These are phyloP conservation scores for Tauraco hartlaubi DNA, from an alignment of 2,797 vertebrate species.

Conservation along the genomic window DNA sequence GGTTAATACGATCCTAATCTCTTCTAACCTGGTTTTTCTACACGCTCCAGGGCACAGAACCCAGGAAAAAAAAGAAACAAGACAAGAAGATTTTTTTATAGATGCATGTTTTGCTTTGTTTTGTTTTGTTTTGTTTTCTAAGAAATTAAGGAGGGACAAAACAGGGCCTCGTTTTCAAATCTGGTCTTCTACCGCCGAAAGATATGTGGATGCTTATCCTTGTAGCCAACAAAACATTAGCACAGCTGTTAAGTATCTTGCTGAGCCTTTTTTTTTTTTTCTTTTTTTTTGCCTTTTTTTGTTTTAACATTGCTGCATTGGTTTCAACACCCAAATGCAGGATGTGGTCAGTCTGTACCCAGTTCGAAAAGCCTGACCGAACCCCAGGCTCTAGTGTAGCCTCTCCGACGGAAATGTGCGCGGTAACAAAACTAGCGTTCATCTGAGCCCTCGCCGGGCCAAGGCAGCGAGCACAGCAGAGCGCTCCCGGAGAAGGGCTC, in stretches of 20 bases:
- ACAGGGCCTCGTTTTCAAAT: constrained; percentile 15
- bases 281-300: background rate
- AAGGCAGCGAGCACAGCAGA: background rate
- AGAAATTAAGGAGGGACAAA: constrained; percentile 40
- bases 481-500: background rate
- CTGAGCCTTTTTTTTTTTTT: background rate
- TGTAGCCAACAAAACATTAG: background rate
- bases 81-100: constrained; percentile 34
- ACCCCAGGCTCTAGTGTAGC: background rate
- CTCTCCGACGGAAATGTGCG: background rate
- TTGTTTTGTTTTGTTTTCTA: background rate
- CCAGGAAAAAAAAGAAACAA: constrained; percentile 38
- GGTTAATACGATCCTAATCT: constrained; percentile 38
- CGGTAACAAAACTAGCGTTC: fast-evolving
- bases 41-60: constrained; percentile 30
- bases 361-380: background rate
- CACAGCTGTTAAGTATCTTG: background rate
- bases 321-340: background rate
- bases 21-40: constrained; percentile 38
- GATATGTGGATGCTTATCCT: background rate
- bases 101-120: background rate
- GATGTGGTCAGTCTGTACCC: background rate
- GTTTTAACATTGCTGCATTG: background rate
- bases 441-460: background rate
- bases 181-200: background rate